These are phyloP conservation scores for Isichthys henryi DNA, from an alignment of 2,113 vertebrate species.

Conservation along the genomic window DNA sequence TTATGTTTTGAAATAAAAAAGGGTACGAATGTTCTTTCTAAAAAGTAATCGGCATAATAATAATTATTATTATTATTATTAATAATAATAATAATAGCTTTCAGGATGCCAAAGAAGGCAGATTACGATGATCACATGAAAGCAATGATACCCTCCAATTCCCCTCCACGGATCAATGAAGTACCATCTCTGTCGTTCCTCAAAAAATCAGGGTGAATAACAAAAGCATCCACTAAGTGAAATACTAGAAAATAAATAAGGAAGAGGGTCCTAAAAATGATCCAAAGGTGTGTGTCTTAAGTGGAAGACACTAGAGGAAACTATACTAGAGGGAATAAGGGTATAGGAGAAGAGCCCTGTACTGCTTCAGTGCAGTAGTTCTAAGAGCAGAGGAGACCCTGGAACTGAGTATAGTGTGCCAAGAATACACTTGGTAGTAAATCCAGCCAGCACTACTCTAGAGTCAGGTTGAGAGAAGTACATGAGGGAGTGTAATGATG, in stretches of 20 bases:
- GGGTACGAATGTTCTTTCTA: background rate
- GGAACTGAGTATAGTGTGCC: background rate
- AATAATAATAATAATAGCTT: background rate
- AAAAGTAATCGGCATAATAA: background rate
- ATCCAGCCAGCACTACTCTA: background rate
- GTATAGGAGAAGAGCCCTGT: background rate
- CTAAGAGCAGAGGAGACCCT: background rate
- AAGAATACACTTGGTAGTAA: background rate
- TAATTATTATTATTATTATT: background rate
- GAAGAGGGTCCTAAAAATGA: background rate
- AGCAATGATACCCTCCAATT: background rate
- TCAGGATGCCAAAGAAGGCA: background rate
- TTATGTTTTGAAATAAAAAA: background rate
- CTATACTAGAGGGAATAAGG: background rate
- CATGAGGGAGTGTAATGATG: background rate
- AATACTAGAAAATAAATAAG: background rate
- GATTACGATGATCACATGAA: background rate
- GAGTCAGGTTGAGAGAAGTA: background rate
- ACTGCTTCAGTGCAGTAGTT: background rate
- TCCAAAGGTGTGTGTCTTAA: background rate
- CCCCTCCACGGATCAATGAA: background rate
- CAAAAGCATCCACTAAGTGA: background rate
- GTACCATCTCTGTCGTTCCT: background rate
- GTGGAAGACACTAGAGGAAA: background rate
- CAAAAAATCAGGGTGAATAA: background rate